Percentiles rank a stretch among this genome's conserved stretches.
Conservation (phyloP, 2,888 invertebrate species). For the Mythimna albipuncta region DNA sequence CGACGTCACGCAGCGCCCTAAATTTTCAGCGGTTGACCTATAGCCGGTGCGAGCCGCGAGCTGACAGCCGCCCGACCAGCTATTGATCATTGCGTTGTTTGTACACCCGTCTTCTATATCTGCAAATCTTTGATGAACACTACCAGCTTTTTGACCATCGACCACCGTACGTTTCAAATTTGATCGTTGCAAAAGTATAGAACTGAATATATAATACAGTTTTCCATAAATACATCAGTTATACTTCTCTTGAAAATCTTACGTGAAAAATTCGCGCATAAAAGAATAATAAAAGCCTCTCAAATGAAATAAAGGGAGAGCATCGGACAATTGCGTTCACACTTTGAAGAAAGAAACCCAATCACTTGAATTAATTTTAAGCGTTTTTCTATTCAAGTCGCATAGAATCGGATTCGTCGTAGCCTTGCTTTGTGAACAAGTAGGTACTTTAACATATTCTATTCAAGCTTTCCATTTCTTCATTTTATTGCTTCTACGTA, state of each 20-base stretch:
- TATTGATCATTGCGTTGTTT: conserved; percentile 50
- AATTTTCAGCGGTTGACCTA: conserved; percentile 55
- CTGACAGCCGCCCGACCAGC: conserved; percentile 35
- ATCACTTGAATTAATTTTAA: conserved; percentile 5
- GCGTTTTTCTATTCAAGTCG: conserved; percentile 18
- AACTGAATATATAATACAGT: background rate
- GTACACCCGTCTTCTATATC: conserved; percentile 8
- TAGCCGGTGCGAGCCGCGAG: conserved; percentile 33
- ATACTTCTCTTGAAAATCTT: too few species aligned
- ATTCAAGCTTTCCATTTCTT: conserved; percentile 24
- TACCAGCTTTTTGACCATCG: background rate
- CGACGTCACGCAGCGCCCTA: conserved; percentile 51
- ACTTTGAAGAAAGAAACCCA: conserved; percentile 4
- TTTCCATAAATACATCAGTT: too few species aligned
- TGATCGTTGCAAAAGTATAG: background rate
- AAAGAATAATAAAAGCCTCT: background rate
- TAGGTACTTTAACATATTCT: conserved; percentile 15
- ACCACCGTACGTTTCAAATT: background rate
- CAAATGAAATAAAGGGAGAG: background rate
- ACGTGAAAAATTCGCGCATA: background rate
- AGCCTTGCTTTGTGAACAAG: conserved; percentile 3
- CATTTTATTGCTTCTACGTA: conserved; percentile 20
- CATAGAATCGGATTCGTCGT: conserved; percentile 6
- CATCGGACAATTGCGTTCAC: background rate
- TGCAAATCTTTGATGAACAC: background rate